Conservation (phyloP, 2,797 vertebrate genomes). For the Pangasius larnaudii region DNA sequence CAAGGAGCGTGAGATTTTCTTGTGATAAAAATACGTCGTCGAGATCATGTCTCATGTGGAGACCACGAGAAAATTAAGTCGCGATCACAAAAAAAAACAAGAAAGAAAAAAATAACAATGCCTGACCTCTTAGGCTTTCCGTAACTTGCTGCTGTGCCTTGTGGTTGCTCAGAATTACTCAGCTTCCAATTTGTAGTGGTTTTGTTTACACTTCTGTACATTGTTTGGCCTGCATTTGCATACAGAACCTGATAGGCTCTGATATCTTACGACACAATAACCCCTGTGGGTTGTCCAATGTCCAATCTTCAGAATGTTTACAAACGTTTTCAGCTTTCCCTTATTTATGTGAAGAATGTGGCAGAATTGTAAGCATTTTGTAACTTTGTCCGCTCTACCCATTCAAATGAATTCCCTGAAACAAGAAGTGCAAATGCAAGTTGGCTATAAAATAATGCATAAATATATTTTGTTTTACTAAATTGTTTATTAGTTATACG, state of each 20-base stretch:
- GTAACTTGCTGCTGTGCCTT: neutral
- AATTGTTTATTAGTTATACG: neutral
- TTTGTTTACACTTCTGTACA: neutral
- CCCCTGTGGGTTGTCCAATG: too few relatives aligned
- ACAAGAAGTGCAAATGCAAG: neutral
- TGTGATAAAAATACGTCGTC: too few relatives aligned
- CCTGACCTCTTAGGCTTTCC: too few relatives aligned
- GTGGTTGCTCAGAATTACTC: neutral
- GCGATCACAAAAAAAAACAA: too few relatives aligned
- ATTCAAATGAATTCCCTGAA: neutral
- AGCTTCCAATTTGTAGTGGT: neutral
- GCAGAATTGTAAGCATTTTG: neutral
- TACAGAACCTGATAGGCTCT: neutral
- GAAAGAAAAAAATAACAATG: too few relatives aligned
- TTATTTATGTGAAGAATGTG: neutral
- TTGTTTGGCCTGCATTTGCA: neutral
- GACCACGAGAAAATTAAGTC: too few relatives aligned
- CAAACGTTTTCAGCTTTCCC: neutral
- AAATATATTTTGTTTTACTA: neutral
- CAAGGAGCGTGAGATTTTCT: too few relatives aligned
- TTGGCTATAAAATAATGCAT: neutral
- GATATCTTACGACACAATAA: neutral
- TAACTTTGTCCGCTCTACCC: neutral
- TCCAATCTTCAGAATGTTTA: neutral
- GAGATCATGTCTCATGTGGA: too few relatives aligned